Evolutionary conservation across 1,140 invertebrate species (phyloP).

Genomic region (Bombus huntii): DNA sequence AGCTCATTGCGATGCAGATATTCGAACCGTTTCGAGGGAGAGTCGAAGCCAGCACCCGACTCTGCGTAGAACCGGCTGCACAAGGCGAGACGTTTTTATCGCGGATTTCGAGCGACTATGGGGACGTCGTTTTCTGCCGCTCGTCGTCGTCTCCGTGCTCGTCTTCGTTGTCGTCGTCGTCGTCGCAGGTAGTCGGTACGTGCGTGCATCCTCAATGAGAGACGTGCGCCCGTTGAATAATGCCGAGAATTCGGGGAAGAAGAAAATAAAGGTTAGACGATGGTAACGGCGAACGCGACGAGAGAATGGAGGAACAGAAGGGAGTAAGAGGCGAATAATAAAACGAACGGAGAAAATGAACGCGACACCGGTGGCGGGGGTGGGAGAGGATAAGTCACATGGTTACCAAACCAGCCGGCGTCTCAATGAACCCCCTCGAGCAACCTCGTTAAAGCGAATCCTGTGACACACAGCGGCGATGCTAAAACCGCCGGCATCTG

Average conservation of each 20-base stretch:
- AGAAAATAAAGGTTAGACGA: constrained; percentile 60
- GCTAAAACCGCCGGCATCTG: constrained; percentile 17
- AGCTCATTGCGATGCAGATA: constrained; percentile 48
- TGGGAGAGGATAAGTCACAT: constrained; percentile 54
- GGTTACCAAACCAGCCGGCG: constrained; percentile 62
- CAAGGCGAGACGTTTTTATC: constrained; percentile 63
- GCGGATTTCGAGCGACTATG: constrained; percentile 55
- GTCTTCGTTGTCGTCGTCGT: constrained; percentile 41
- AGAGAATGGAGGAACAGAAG: constrained; percentile 7
- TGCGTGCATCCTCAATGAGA: constrained; percentile 68
- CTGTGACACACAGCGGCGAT: constrained; percentile 43
- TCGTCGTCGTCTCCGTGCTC: constrained; percentile 48
- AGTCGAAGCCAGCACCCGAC: neutral
- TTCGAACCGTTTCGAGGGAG: constrained; percentile 36
- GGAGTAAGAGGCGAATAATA: constrained; percentile 60
- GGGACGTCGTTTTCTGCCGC: constrained; percentile 38
- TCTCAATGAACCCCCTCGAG: constrained; percentile 68
- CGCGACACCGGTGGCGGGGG: neutral
- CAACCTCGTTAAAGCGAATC: constrained; percentile 66
- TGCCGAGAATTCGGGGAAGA: constrained; percentile 69
- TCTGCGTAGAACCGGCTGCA: constrained; percentile 47
- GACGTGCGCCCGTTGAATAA: constrained; percentile 70
- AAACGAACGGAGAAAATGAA: constrained; percentile 52
- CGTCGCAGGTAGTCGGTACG: constrained; percentile 62
- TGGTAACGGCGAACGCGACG: constrained; percentile 8